phyloP scores from a whole-genome alignment of 2,113 vertebrate species.

The Rutilus rutilus region DNA sequence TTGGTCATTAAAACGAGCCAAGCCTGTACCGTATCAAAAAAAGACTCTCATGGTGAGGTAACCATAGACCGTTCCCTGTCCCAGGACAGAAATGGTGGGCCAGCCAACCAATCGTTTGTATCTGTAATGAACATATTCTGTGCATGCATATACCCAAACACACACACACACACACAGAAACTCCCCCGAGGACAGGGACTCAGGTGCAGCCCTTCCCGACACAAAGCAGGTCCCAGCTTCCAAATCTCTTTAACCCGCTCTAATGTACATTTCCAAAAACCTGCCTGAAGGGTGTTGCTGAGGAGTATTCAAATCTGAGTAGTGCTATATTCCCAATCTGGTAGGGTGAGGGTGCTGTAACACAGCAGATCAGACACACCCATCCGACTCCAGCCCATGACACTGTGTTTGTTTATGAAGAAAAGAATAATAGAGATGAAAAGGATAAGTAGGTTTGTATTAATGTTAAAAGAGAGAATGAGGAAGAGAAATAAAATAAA shows the following conservation, averaged over 20 bases:
- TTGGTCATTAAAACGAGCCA: not conserved
- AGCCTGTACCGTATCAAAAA: not conserved
- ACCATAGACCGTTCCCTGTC: not conserved
- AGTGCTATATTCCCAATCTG: conserved; percentile 7
- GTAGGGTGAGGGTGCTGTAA: not conserved
- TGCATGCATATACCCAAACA: not conserved
- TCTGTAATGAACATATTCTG: not conserved
- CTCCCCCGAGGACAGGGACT: conserved; percentile 16
- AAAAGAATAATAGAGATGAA: not conserved
- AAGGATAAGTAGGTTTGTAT: not conserved
- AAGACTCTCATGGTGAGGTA: not conserved
- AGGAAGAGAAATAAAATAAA: not conserved
- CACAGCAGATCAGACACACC: not conserved
- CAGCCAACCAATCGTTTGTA: conserved; percentile 6
- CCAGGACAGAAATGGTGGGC: not conserved
- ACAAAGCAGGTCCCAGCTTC: conserved; percentile 12
- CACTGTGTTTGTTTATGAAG: not conserved
- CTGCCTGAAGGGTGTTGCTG: not conserved
- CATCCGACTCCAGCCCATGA: not conserved
- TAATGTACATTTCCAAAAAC: not conserved
- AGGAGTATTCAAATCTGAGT: not conserved
- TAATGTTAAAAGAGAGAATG: not conserved
- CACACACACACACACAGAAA: conserved; percentile 16
- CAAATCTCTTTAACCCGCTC: conserved; percentile 21
- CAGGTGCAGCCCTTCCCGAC: conserved; percentile 29